A percentile compares a stretch with the other conserved stretches of the same genome.
phyloP scores from a whole-genome alignment of 2,888 invertebrate species.

The Girardia tigrina region DNA sequence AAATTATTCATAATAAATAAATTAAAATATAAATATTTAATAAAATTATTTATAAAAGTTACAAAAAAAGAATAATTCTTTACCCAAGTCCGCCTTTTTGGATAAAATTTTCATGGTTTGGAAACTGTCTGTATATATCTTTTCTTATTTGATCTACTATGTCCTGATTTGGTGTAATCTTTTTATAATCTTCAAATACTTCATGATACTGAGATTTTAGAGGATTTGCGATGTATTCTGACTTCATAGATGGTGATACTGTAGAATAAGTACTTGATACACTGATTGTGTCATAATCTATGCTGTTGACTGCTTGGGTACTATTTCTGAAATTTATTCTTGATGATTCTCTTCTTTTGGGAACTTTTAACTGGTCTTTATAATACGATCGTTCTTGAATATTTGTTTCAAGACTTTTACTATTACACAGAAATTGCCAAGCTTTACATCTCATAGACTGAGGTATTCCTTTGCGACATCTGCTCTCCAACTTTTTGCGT shows the following conservation, averaged over 20 bases:
- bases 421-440: conserved; percentile 65
- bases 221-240: neutral
- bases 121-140: conserved; percentile 87
- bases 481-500: conserved; percentile 59
- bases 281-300: neutral
- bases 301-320: neutral
- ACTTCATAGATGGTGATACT: neutral
- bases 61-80: neutral
- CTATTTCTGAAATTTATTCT: conserved; percentile 14
- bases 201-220: neutral
- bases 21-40: too few species aligned
- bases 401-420: neutral
- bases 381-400: conserved; percentile 58
- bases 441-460: conserved; percentile 79
- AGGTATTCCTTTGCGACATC: conserved; percentile 92
- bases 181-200: neutral
- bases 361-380: conserved; percentile 46
- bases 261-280: neutral
- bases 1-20: too few species aligned
- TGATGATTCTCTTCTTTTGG: neutral
- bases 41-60: too few species aligned
- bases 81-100: conserved; percentile 29
- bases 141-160: conserved; percentile 75
- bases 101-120: conserved; percentile 77
- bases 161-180: neutral